These are phyloP conservation scores for Cryptomyrus ogoouensis DNA, from an alignment of 2,113 vertebrate genomes.

Conservation along the genomic window DNA sequence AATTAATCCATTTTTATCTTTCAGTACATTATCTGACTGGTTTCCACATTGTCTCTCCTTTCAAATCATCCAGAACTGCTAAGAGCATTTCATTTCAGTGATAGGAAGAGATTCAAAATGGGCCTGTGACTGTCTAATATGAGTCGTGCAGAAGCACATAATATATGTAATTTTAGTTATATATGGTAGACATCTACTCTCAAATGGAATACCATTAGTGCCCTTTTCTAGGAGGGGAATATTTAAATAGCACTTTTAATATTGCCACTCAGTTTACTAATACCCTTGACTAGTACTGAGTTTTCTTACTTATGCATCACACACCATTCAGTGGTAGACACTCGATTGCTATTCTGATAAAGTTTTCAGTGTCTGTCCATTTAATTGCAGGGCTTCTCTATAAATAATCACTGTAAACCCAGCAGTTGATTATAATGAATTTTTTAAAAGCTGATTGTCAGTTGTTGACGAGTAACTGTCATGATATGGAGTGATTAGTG, in stretches of 20 bases:
- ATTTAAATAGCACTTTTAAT: background rate
- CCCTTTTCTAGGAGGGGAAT: background rate
- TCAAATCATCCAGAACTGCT: slow-evolving; percentile 41
- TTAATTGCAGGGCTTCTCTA: background rate
- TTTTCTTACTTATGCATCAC: background rate
- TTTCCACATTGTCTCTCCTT: slow-evolving; percentile 45
- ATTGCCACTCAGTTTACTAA: background rate
- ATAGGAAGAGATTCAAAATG: slow-evolving; percentile 45
- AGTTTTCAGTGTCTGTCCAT: background rate
- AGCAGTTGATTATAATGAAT: background rate
- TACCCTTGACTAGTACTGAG: background rate
- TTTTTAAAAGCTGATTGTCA: background rate
- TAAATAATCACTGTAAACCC: background rate
- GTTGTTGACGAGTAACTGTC: background rate
- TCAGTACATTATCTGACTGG: slow-evolving; percentile 52
- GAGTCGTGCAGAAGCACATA: background rate
- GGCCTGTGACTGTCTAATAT: slow-evolving; percentile 27
- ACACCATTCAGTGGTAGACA: background rate
- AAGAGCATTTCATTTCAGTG: slow-evolving; percentile 49
- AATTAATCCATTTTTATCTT: slow-evolving; percentile 60
- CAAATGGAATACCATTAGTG: slow-evolving; percentile 37
- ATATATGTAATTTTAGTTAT: slow-evolving; percentile 53
- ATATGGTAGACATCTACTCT: slow-evolving; percentile 39
- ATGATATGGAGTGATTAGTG: background rate
- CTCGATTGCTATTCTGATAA: background rate